Base-by-base conservation (phyloP, 2,113 vertebrate species). In the Procavia capensis region DNA sequence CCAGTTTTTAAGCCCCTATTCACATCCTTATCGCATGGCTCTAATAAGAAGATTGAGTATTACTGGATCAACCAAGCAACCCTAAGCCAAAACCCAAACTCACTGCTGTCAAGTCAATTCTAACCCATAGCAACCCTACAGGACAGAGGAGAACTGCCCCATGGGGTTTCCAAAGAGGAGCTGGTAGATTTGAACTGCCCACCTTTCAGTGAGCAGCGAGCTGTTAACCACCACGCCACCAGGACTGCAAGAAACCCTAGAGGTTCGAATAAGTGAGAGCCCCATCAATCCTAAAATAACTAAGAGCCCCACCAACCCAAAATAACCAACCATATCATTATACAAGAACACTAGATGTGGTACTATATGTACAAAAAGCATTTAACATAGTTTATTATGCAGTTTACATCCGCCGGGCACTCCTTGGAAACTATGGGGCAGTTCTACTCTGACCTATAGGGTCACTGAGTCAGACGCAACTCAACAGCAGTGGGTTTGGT, bases 11-110 rank as follows among this genome's bases (percentile, higher is more conserved):
- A 88, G 76, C 85, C 22, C 36, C 50, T 43, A 57, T 63, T 94
- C 91, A 93, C 43, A 91, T 59, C 34, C 34, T 90, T 96, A 94
- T 93, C 68, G 20, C 16, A 93, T 47, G 95, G 89, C 34, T 95
- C 72, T 84, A 83, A 89, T 61, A 91, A 80, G 13, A 96, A 93
- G 81, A 94, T 1, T 59, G 59, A 96, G 43, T 81, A 84, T 85
- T n/a, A 87, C 29, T 68, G 39, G 31, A 34, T 87, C 87, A 93
- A 94, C 76, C 63, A 90, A 95, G 85, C 75, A 96, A 84, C 76
- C n/a, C 19, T 27, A 83, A 54, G 17, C 50, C 50, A 54, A 54
- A 54, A 54, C 50, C 50, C 8, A 54, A 54, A 54, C 47, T 13
- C 13, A 13, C 17, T 54, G 50, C 50, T 16, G 50, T 13, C 50